Evolutionary conservation across 2,797 vertebrate genomes (phyloP).

Genomic region (Onychomys leucogaster): DNA sequence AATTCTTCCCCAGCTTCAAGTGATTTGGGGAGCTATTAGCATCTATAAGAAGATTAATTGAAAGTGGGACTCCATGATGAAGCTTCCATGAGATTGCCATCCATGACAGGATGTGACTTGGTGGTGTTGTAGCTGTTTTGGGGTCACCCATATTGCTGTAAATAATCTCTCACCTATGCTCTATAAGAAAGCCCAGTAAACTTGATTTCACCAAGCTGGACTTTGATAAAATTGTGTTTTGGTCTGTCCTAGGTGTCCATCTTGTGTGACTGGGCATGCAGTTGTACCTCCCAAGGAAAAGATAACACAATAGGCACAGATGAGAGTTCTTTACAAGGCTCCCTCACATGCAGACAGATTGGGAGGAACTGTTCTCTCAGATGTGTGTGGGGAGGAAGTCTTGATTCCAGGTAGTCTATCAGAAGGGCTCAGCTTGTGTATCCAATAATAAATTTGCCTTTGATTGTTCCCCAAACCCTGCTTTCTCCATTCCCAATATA

Average conservation of each 20-base stretch:
- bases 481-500: slow-evolving; percentile 57
- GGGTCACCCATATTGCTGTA: no score
- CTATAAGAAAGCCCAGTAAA: not conserved
- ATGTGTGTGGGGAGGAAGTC: not conserved
- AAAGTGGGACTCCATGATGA: not conserved
- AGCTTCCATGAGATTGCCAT: not conserved
- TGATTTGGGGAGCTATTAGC: not conserved
- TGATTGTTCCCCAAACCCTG: slow-evolving; percentile 62
- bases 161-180: not conserved
- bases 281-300: not conserved
- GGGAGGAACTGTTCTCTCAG: not conserved
- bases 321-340: not conserved
- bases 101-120: not conserved
- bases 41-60: not conserved
- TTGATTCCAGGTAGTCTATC: not conserved
- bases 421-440: not conserved
- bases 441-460: slow-evolving; percentile 43
- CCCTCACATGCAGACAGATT: not conserved
- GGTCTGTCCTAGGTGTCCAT: not conserved
- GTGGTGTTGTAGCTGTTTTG: not conserved
- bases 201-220: not conserved
- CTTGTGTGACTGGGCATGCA: not conserved
- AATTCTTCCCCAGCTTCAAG: not conserved
- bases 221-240: not conserved
- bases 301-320: not conserved